phyloP scores from a whole-genome alignment of 2,888 invertebrate species.

The Spilarctia lutea region DNA sequence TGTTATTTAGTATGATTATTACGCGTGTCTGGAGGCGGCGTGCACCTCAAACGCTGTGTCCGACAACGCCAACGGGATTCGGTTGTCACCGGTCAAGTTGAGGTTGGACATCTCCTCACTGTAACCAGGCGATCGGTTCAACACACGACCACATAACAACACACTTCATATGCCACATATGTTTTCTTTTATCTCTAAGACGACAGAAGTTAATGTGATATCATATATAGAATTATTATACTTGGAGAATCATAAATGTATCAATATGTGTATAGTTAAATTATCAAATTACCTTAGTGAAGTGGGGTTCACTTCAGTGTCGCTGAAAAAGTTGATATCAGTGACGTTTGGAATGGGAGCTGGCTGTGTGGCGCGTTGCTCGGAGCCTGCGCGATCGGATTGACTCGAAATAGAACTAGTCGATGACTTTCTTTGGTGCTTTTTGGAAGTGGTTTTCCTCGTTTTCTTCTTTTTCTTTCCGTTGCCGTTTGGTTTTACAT shows the following conservation, averaged over 20 bases:
- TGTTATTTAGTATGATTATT: constrained; percentile 66
- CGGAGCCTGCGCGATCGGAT: constrained; percentile 82
- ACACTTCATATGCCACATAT: constrained; percentile 18
- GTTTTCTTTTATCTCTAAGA: constrained; percentile 6
- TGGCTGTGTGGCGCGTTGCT: constrained; percentile 72
- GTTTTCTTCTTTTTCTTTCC: constrained; percentile 92
- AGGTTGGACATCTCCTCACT: constrained; percentile 85
- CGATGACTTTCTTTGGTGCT: constrained; percentile 91
- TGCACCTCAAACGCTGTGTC: constrained; percentile 85
- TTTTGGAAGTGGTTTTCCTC: constrained; percentile 92
- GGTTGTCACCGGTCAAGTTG: constrained; percentile 82
- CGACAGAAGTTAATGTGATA: neutral
- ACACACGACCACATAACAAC: constrained; percentile 31
- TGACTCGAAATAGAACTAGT: constrained; percentile 84
- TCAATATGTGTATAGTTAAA: neutral
- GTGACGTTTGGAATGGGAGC: constrained; percentile 70
- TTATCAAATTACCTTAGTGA: constrained; percentile 82
- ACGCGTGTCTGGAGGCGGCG: constrained; percentile 84
- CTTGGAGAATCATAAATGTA: neutral
- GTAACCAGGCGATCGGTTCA: constrained; percentile 70
- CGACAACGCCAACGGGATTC: constrained; percentile 83
- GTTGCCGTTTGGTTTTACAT: constrained; percentile 84
- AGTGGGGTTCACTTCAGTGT: constrained; percentile 93
- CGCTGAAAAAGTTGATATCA: constrained; percentile 94
- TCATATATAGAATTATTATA: constrained; percentile 11